phyloP scores from a whole-genome alignment of 2,888 invertebrate genomes.

The Trachelus troglodyta region DNA sequence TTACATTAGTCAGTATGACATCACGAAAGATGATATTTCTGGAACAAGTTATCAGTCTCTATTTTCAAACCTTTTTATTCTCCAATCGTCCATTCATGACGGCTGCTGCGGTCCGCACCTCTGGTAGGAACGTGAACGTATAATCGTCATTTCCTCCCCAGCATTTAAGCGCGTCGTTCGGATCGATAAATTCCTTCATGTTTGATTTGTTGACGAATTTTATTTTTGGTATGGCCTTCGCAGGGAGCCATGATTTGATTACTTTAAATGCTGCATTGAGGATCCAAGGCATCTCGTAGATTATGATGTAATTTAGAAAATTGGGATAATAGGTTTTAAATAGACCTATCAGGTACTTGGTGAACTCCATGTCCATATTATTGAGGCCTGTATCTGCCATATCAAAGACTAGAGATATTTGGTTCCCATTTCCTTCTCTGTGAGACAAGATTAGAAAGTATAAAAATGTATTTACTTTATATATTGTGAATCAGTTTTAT shows the following conservation, averaged over 20 bases:
- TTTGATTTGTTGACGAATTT: slow-evolving; percentile 84
- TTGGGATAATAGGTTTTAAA: slow-evolving; percentile 92
- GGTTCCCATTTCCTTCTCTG: slow-evolving; percentile 79
- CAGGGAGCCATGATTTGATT: slow-evolving; percentile 87
- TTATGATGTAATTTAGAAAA: slow-evolving; percentile 87
- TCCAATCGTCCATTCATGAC: slow-evolving; percentile 60
- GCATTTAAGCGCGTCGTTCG: slow-evolving; percentile 78
- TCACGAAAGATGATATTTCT: background rate
- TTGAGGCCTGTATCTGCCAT: slow-evolving; percentile 87
- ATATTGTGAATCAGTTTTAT: background rate
- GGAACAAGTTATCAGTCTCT: background rate
- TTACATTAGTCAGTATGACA: background rate
- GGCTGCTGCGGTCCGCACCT: slow-evolving; percentile 57
- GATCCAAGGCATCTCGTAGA: slow-evolving; percentile 96
- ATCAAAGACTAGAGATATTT: slow-evolving; percentile 89
- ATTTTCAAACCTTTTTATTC: slow-evolving; percentile 66
- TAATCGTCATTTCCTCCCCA: slow-evolving; percentile 88
- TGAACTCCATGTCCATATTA: slow-evolving; percentile 93
- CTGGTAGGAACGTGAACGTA: slow-evolving; percentile 78
- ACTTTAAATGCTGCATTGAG: slow-evolving; percentile 91
- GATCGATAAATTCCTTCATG: slow-evolving; percentile 79
- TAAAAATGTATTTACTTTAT: background rate
- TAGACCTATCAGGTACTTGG: slow-evolving; percentile 85
- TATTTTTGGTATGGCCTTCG: slow-evolving; percentile 88
- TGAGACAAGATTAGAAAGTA: slow-evolving; percentile 38